Conservation (phyloP, 1,140 invertebrate species). For the Lucilia cuprina region DNA sequence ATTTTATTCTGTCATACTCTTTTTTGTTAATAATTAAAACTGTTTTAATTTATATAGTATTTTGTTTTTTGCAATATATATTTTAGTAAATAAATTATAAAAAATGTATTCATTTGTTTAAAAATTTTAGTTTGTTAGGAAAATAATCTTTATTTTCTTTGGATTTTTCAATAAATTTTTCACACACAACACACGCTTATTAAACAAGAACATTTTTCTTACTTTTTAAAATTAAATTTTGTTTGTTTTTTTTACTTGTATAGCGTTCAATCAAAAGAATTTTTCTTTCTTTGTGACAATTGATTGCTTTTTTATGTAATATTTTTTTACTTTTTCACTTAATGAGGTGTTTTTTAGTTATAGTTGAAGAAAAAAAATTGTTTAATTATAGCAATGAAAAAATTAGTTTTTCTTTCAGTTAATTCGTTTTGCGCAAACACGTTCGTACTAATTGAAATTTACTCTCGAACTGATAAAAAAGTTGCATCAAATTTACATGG, state of each 20-base stretch:
- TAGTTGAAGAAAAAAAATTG: background rate
- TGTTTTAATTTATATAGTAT: background rate
- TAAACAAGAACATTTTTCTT: background rate
- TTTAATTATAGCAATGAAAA: slow-evolving; percentile 17
- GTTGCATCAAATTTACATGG: background rate
- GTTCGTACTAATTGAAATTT: background rate
- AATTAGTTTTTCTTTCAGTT: background rate
- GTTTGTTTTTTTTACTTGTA: background rate
- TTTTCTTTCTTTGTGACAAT: background rate
- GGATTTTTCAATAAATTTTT: background rate
- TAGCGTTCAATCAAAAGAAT: background rate
- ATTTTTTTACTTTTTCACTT: background rate
- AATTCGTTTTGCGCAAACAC: background rate
- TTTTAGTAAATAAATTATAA: background rate
- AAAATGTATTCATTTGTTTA: background rate
- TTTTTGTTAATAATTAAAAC: background rate
- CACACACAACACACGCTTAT: background rate
- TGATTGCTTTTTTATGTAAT: slow-evolving; percentile 3
- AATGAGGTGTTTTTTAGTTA: slow-evolving; percentile 3
- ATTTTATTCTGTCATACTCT: background rate
- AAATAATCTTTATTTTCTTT: background rate
- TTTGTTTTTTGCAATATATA: background rate
- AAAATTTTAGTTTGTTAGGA: background rate
- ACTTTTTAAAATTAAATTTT: background rate
- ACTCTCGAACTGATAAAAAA: slow-evolving; percentile 7